Percentiles rank a stretch among this genome's conserved stretches.
Evolutionary conservation across 37 sponge, comb jelly and placozoan genomes (phyloP).

Genomic region (Oscarella lobularis): DNA sequence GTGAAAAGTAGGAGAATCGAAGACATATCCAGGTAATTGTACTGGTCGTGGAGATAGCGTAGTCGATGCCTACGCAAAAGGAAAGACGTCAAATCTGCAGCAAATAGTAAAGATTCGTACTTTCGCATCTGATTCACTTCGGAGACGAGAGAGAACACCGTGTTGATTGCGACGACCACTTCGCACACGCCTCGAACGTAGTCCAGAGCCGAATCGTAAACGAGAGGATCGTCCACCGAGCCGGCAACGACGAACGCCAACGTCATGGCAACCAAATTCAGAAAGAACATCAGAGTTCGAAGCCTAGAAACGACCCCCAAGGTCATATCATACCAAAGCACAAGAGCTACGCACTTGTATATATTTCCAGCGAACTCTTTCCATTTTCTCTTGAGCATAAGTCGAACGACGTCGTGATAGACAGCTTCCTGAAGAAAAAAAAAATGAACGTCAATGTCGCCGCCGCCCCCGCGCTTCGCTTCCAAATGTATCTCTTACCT

Average conservation of each 20-base stretch:
- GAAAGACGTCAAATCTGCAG: not conserved
- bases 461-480: not conserved
- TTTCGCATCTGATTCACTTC: not conserved
- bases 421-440: constrained; percentile 52
- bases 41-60: constrained; percentile 9
- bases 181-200: not conserved
- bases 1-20: constrained; percentile 1
- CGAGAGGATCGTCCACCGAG: not conserved
- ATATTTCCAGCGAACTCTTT: constrained; percentile 30
- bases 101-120: not conserved
- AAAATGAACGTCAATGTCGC: too few species aligned
- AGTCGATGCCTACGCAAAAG: constrained; percentile 9
- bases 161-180: not conserved
- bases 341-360: not conserved
- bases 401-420: constrained; percentile 55
- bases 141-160: not conserved
- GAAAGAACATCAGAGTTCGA: not conserved
- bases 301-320: not conserved
- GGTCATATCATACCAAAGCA: not conserved
- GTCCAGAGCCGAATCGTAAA: not conserved
- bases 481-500: constrained; percentile 12
- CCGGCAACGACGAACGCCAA: not conserved
- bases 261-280: not conserved
- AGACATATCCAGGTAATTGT: constrained; percentile 19
- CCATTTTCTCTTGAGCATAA: constrained; percentile 48